These are phyloP conservation scores for Parelbella ahira DNA, from an alignment of 2,888 invertebrate genomes.

Conservation along the genomic window DNA sequence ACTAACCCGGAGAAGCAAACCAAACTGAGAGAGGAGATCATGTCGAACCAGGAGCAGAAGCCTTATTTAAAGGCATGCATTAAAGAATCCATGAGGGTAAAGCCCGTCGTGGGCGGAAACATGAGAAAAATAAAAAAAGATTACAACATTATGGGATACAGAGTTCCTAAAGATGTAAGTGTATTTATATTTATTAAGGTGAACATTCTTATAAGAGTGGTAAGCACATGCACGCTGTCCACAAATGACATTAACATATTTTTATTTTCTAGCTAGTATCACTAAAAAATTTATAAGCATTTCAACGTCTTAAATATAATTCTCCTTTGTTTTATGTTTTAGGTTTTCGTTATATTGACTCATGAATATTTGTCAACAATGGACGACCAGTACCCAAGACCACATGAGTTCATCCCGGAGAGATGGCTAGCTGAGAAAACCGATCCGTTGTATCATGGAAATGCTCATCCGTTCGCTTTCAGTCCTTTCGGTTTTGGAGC, in stretches of 20 bases:
- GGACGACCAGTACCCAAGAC: slow-evolving; percentile 83
- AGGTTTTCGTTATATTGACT: slow-evolving; percentile 7
- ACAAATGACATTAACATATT: too few relatives aligned
- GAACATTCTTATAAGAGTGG: too few relatives aligned
- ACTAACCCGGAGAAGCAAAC: slow-evolving; percentile 83
- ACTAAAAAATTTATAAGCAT: too few relatives aligned
- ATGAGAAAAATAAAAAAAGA: slow-evolving; percentile 75
- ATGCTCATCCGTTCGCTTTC: slow-evolving; percentile 81
- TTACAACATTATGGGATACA: slow-evolving; percentile 82
- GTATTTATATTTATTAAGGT: too few relatives aligned
- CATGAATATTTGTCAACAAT: slow-evolving; percentile 74
- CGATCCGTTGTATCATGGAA: slow-evolving; percentile 60
- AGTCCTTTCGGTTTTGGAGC: slow-evolving; percentile 85
- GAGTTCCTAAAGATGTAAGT: slow-evolving; percentile 81
- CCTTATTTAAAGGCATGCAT: slow-evolving; percentile 85
- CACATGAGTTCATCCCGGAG: slow-evolving; percentile 85
- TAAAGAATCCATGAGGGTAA: slow-evolving; percentile 85
- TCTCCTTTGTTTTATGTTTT: not conserved
- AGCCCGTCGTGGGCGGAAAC: slow-evolving; percentile 81
- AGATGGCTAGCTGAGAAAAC: slow-evolving; percentile 81
- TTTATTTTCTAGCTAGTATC: too few relatives aligned
- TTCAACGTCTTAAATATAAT: too few relatives aligned
- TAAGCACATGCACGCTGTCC: too few relatives aligned
- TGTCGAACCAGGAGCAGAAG: slow-evolving; percentile 47
- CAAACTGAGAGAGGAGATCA: slow-evolving; percentile 80